Conservation (phyloP, 1,140 invertebrate species). For the Prorops nasuta region DNA sequence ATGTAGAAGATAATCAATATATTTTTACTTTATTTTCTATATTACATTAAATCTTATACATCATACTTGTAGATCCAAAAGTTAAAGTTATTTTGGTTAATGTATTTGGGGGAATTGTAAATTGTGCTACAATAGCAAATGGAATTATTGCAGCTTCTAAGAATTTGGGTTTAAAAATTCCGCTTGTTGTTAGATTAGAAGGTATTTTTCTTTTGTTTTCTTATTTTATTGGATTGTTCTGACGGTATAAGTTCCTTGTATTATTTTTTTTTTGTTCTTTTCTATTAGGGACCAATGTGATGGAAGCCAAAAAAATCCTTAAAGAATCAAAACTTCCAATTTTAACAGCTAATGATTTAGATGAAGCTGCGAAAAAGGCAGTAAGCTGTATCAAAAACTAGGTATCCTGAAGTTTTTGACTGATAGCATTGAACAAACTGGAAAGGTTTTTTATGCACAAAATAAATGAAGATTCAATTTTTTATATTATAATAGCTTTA, state of each 20-base stretch:
- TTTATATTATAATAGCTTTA: background rate
- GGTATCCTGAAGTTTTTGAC: slow-evolving; percentile 11
- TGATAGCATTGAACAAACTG: too few relatives aligned
- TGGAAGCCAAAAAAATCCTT: slow-evolving; percentile 69
- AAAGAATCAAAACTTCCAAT: slow-evolving; percentile 81
- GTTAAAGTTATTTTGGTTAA: slow-evolving; percentile 97
- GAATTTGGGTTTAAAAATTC: slow-evolving; percentile 78
- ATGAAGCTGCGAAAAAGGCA: slow-evolving; percentile 89
- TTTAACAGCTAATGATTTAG: slow-evolving; percentile 78
- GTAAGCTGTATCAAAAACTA: slow-evolving; percentile 62
- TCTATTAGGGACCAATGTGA: slow-evolving; percentile 69
- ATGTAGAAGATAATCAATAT: background rate
- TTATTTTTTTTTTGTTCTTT: slow-evolving; percentile 14
- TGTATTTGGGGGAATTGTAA: slow-evolving; percentile 99
- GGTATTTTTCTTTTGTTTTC: slow-evolving; percentile 64
- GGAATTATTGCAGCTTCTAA: slow-evolving; percentile 89
- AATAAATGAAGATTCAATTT: background rate
- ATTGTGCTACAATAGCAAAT: slow-evolving; percentile 94
- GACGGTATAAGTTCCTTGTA: slow-evolving; percentile 1
- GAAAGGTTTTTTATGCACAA: background rate
- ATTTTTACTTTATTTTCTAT: background rate
- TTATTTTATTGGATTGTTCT: slow-evolving; percentile 1
- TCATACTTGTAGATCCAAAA: slow-evolving; percentile 67
- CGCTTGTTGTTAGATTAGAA: slow-evolving; percentile 91
- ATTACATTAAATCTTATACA: slow-evolving; percentile 3